phyloP scores from a whole-genome alignment of 2,888 invertebrate species.

The Athalia circularis region DNA sequence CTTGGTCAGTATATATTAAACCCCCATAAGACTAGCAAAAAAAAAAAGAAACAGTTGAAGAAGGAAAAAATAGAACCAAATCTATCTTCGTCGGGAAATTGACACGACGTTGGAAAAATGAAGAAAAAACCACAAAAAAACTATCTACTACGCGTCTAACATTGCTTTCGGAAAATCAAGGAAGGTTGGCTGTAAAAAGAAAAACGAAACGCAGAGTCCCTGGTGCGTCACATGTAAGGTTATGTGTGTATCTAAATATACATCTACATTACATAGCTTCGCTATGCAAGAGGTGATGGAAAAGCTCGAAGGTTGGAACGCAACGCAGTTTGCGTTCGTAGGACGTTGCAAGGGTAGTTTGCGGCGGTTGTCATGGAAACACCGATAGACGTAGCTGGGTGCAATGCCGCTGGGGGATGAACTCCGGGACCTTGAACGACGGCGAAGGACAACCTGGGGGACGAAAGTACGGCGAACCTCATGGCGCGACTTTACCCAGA shows the following conservation, averaged over 20 bases:
- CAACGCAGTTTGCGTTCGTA: slow-evolving; percentile 56
- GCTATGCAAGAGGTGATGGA: no score
- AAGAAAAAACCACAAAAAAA: no score
- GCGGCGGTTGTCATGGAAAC: slow-evolving; percentile 74
- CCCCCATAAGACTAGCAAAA: no score
- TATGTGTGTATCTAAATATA: slow-evolving; percentile 12
- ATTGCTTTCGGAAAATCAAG: background rate
- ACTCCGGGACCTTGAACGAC: slow-evolving; percentile 71
- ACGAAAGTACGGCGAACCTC: slow-evolving; percentile 39
- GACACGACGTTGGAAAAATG: no score
- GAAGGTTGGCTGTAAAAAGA: background rate
- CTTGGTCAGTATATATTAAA: no score
- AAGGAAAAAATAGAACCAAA: no score
- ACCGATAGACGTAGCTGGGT: slow-evolving; percentile 62
- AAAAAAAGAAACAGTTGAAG: no score
- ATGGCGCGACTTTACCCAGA: background rate
- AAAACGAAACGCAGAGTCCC: background rate
- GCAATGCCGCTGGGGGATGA: slow-evolving; percentile 63
- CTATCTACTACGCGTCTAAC: background rate
- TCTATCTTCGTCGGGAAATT: no score
- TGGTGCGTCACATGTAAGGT: background rate
- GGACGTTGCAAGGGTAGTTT: slow-evolving; percentile 72
- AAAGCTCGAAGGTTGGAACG: background rate
- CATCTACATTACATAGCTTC: slow-evolving; percentile 49
- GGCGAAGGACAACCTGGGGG: slow-evolving; percentile 68